These are phyloP conservation scores for Dufourea novaeangliae DNA, from an alignment of 1,140 invertebrate genomes.

Conservation along the genomic window DNA sequence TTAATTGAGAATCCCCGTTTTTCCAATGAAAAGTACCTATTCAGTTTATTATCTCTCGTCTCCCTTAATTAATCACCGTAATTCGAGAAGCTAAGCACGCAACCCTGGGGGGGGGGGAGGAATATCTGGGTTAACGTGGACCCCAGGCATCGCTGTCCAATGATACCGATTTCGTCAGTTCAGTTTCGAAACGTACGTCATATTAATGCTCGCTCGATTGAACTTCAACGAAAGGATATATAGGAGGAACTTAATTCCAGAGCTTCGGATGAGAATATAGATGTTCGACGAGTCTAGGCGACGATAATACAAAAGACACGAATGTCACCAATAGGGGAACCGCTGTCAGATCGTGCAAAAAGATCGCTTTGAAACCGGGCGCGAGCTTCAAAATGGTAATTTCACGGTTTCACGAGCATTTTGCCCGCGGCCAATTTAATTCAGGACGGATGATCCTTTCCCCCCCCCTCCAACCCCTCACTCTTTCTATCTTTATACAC, in stretches of 20 bases:
- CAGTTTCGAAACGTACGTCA: not conserved
- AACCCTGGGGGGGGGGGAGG: too few species aligned
- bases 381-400: constrained; percentile 69
- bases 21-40: too few species aligned
- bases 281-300: not conserved
- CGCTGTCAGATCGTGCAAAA: constrained; percentile 47
- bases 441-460: constrained; percentile 63
- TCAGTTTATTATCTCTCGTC: too few species aligned
- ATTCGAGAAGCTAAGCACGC: too few species aligned
- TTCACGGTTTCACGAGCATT: constrained; percentile 69
- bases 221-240: not conserved
- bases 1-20: too few species aligned
- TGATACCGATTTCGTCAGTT: not conserved
- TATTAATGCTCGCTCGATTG: not conserved
- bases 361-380: constrained; percentile 55
- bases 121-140: too few species aligned
- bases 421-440: constrained; percentile 67
- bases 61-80: too few species aligned
- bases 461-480: constrained; percentile 5
- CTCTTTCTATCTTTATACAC: not conserved
- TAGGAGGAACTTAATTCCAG: not conserved
- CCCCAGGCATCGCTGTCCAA: too few species aligned
- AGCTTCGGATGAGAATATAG: not conserved
- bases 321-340: constrained; percentile 52
- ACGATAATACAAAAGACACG: constrained; percentile 40